Conservation (phyloP, 2,888 invertebrate genomes). For the Ennomos erosarius region DNA sequence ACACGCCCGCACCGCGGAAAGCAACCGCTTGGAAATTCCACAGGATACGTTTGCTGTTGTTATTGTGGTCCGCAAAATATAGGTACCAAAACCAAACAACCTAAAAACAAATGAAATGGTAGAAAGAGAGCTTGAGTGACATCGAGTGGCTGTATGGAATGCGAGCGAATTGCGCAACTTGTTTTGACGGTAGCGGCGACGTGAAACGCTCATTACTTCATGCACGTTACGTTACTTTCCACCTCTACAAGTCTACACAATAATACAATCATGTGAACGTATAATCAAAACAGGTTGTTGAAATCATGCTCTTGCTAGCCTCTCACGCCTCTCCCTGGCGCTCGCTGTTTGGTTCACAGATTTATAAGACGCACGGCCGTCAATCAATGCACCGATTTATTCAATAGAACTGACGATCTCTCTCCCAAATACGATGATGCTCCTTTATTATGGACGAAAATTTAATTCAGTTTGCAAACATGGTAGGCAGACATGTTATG, state of each 20-base stretch:
- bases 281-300: conserved; percentile 38
- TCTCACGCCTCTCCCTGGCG: not conserved
- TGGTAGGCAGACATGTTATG: too few relatives aligned
- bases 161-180: conserved; percentile 73
- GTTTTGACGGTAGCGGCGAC: conserved; percentile 64
- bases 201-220: conserved; percentile 57
- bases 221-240: conserved; percentile 45
- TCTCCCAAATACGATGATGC: conserved; percentile 5
- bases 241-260: too few relatives aligned
- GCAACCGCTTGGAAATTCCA: conserved; percentile 5
- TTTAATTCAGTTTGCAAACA: conserved; percentile 3
- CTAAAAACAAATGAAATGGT: conserved; percentile 36
- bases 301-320: conserved; percentile 15
- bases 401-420: conserved; percentile 6
- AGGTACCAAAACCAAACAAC: conserved; percentile 36
- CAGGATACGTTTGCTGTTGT: conserved; percentile 6
- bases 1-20: not conserved
- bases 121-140: conserved; percentile 49
- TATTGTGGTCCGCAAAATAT: conserved; percentile 4
- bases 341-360: conserved; percentile 11
- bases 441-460: conserved; percentile 3
- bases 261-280: conserved; percentile 23
- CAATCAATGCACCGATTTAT: conserved; percentile 10
- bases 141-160: conserved; percentile 59
- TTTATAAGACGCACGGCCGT: conserved; percentile 5